Percentiles rank a stretch among this genome's conserved stretches.
Evolutionary conservation across 2,113 vertebrate species (phyloP).

Genomic region (Excalfactoria chinensis): DNA sequence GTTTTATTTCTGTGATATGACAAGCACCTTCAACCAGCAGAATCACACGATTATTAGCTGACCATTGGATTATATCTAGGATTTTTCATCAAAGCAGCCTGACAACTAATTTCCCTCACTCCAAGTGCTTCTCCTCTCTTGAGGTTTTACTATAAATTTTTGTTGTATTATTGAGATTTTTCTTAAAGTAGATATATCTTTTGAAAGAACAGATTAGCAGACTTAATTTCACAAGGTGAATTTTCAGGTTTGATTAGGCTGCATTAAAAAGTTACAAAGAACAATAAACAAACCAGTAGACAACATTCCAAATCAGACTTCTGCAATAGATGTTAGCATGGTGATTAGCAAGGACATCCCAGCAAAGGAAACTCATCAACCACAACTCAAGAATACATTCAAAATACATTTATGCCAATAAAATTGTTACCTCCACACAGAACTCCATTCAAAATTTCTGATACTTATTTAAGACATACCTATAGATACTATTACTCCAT

Average conservation of each 20-base stretch:
- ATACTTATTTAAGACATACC: rapidly evolving
- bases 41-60: neutral
- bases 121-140: neutral
- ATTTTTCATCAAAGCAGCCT: neutral
- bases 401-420: neutral
- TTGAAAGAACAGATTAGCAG: neutral
- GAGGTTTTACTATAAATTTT: neutral
- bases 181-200: neutral
- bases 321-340: neutral
- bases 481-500: neutral
- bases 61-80: neutral
- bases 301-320: neutral
- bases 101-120: neutral
- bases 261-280: neutral
- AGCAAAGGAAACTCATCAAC: neutral
- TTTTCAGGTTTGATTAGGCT: neutral
- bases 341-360: neutral
- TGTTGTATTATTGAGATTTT: neutral
- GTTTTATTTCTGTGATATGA: neutral
- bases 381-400: neutral
- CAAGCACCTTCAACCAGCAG: neutral
- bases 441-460: neutral
- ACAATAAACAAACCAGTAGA: neutral
- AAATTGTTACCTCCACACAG: neutral
- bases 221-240: neutral